Base-by-base conservation (phyloP, 2,888 invertebrate genomes). In the Chymomyza amoena region DNA sequence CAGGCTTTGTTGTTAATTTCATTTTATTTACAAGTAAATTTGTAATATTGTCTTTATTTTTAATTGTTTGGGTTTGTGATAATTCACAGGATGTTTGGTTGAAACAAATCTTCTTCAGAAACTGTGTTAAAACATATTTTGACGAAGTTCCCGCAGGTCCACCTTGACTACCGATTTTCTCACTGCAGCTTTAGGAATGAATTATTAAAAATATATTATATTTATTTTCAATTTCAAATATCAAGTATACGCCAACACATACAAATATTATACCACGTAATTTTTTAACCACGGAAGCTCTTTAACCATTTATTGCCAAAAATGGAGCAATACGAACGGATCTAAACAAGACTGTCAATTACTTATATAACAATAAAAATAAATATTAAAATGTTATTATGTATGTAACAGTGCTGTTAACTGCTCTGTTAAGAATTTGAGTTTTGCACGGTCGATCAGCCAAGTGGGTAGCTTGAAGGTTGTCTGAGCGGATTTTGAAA, bases 381-480 rank as follows among this genome's bases (percentile, higher is more conserved):
- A 32, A 13, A 13, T 13, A 45, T 45, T 45, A 4, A 45, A 13
- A 45, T 45, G 39, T 45, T 45, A 45, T 7, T 7, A 32, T 4
- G 7, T 9, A 32, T 45, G 4, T 45, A 4, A 45, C 39, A 45
- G 39, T 13, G 39, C 39, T 45, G 39, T 45, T 13, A 45, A 7
- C 13, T 13, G 13, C 39, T 45, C 39, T 45, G 39, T 45, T 45
- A 45, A 45, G 4, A 10, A 13, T 45, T 45, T 13, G 13, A 36
- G 39, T 20, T 36, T 74, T 78, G 75, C 76, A 85, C 72, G 83
- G 86, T 76, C 67, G 80, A 85, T 76, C 78, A 72, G 81, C 50
- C 79, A 65, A 63, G 68, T 75, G 83, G 77, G 83, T 85, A 86
- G 83, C 86, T 25, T 85, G 83, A 83, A 83, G 83, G 83, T 72